Evolutionary conservation across 2,888 invertebrate species (phyloP), one percentile per base, ranked within the genome.

Genomic region (Euzophera pinguis): DNA sequence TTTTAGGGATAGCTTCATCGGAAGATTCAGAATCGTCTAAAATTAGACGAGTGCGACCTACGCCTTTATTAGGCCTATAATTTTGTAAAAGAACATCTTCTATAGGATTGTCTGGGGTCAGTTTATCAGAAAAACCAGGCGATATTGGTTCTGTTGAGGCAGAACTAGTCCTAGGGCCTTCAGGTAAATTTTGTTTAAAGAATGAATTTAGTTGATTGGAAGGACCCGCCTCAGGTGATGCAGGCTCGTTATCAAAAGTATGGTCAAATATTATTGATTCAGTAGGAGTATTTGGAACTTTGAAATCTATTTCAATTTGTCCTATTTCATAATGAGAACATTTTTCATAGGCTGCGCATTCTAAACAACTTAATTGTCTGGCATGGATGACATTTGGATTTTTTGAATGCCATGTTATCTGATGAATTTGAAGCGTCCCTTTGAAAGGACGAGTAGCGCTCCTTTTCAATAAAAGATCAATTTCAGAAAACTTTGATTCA

Each of bases 241-340:
- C 32, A 39, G 38, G 43, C 16, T 27, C 13, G 29, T 22, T 38
- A 47, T 13, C 10, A 37, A 56, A 54, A 52, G 7, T 7, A 32
- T 32, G 4, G 32, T 8, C 32, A 32, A 8, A 32, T 32, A 32
- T 32, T 32, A 32, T 32, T 32, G 32, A 32, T 32, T 32, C 32
- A 32, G 8, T 32, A 32, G 32, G 32, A 32, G 9, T 4, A 32
- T 32, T 32, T 32, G 32, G 7, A 38, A 7, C 14, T 7, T 38
- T 38, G 7, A 12, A 12, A 7, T 7, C 14, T 38, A 42, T 42
- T 42, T 42, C 16, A 14, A 42, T 27, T 42, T 27, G 12, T 8
- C 42, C 27, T 17, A 27, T 42, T 42, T 42, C 42, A 27, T 10
- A 42, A 42, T 42, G 22, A 7, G 22, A 10, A 3, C 27, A 42